Conservation (phyloP, 1,140 invertebrate genomes). For the Dermatophagoides farinae region DNA sequence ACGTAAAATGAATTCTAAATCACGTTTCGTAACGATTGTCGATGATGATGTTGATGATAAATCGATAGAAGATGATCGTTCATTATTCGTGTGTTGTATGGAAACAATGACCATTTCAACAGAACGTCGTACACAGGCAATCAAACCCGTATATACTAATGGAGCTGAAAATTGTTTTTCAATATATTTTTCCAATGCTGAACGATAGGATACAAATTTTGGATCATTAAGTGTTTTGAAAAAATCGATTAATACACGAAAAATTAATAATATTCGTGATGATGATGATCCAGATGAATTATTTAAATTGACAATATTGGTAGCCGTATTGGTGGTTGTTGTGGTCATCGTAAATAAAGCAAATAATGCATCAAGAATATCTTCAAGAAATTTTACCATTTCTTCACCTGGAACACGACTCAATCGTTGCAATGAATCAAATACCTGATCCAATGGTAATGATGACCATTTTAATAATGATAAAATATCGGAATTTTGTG, state of each 20-base stretch:
- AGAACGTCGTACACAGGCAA: conserved; percentile 72
- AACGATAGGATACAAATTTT: conserved; percentile 84
- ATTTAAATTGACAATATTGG: conserved; percentile 47
- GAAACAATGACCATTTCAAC: conserved; percentile 52
- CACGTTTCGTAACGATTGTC: conserved; percentile 20
- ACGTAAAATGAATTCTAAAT: conserved; percentile 66
- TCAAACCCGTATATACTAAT: conserved; percentile 72
- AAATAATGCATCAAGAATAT: conserved; percentile 81
- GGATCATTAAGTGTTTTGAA: conserved; percentile 72
- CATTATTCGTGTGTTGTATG: not conserved
- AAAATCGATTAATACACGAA: conserved; percentile 58
- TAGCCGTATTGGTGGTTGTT: conserved; percentile 57
- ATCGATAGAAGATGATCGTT: not conserved
- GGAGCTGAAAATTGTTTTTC: conserved; percentile 83
- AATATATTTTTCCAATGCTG: conserved; percentile 86
- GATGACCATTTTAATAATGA: conserved; percentile 74
- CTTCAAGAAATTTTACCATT: conserved; percentile 86
- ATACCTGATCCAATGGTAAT: conserved; percentile 46
- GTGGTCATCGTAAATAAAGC: conserved; percentile 83
- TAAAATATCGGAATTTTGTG: conserved; percentile 73
- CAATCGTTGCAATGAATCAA: conserved; percentile 58
- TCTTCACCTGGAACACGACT: conserved; percentile 63
- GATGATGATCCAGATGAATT: not conserved
- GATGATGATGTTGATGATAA: conserved; percentile 27
- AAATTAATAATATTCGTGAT: conserved; percentile 32